Evolutionary conservation across 2,113 vertebrate genomes (phyloP).

Genomic region (Coreoperca whiteheadi): DNA sequence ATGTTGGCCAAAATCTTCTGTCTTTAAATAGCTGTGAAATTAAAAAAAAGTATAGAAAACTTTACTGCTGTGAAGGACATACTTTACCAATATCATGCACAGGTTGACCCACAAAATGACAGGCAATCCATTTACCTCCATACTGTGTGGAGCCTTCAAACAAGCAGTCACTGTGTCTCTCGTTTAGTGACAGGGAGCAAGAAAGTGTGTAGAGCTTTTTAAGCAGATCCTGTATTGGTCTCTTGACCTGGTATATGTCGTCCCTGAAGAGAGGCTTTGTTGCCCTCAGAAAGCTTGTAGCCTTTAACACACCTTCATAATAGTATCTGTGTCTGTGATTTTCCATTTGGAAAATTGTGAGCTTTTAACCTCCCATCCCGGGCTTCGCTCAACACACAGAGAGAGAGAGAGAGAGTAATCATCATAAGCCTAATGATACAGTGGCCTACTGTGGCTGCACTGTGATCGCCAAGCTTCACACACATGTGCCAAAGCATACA

Average conservation of each 20-base stretch:
- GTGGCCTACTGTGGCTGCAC: conserved; percentile 63
- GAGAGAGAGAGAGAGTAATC: conserved; percentile 61
- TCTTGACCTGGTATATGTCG: conserved; percentile 69
- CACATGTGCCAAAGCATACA: conserved; percentile 62
- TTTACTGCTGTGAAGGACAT: conserved; percentile 16
- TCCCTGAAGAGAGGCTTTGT: conserved; percentile 81
- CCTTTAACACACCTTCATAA: conserved; percentile 74
- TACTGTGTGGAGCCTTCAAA: conserved; percentile 52
- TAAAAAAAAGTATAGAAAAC: conserved; percentile 20
- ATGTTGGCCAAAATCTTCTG: not conserved
- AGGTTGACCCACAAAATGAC: conserved; percentile 57
- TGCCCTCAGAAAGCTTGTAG: conserved; percentile 63
- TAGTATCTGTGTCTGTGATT: conserved; percentile 77
- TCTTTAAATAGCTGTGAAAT: conserved; percentile 29
- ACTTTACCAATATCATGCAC: conserved; percentile 46
- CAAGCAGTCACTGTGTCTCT: conserved; percentile 74
- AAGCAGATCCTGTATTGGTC: conserved; percentile 69
- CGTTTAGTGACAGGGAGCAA: conserved; percentile 67
- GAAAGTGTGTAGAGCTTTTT: conserved; percentile 56
- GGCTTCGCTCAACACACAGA: conserved; percentile 39
- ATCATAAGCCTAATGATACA: conserved; percentile 69
- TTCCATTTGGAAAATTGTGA: conserved; percentile 78
- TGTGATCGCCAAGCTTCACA: conserved; percentile 51
- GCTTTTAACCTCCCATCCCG: conserved; percentile 67
- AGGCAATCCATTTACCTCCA: conserved; percentile 70